phyloP scores from a whole-genome alignment of 1,140 invertebrate genomes.

The Aradophagus sp. region DNA sequence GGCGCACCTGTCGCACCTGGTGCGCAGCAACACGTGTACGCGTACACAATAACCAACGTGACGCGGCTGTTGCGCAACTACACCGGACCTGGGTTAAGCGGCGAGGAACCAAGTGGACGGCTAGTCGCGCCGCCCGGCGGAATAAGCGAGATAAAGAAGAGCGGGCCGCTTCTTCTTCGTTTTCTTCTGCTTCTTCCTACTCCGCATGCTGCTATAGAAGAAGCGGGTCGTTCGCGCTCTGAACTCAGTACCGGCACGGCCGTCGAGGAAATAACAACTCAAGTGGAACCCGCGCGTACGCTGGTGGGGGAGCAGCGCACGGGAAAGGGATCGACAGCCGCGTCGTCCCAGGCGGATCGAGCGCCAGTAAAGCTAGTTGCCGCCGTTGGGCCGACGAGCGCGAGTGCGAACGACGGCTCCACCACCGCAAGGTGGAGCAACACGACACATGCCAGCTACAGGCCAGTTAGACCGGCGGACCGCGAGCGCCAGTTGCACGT shows the following conservation, averaged over 20 bases:
- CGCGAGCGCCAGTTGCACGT: slow-evolving; percentile 40
- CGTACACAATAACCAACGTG: slow-evolving; percentile 73
- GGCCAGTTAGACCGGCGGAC: slow-evolving; percentile 18
- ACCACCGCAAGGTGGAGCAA: slow-evolving; percentile 51
- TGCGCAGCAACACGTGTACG: slow-evolving; percentile 69
- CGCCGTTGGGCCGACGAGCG: slow-evolving; percentile 16
- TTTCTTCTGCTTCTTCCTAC: slow-evolving; percentile 65
- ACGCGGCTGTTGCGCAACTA: slow-evolving; percentile 72
- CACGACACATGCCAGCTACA: slow-evolving; percentile 36
- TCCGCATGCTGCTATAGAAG: slow-evolving; percentile 65
- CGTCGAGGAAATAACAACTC: slow-evolving; percentile 66
- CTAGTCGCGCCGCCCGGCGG: slow-evolving; percentile 46
- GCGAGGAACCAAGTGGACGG: slow-evolving; percentile 42
- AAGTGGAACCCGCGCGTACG: slow-evolving; percentile 30
- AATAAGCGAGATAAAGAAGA: slow-evolving; percentile 64
- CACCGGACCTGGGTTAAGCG: slow-evolving; percentile 69
- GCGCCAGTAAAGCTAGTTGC: slow-evolving; percentile 15
- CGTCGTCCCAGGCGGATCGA: slow-evolving; percentile 43
- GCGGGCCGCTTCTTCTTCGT: slow-evolving; percentile 60
- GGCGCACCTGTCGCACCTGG: slow-evolving; percentile 59
- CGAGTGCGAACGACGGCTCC: slow-evolving; percentile 14
- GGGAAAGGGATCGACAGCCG: slow-evolving; percentile 49
- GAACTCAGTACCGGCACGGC: slow-evolving; percentile 71
- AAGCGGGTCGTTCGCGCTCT: slow-evolving; percentile 64
- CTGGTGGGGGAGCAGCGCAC: slow-evolving; percentile 43